Conservation (phyloP, 2,113 vertebrate genomes). For the Sisor rabdophorus region DNA sequence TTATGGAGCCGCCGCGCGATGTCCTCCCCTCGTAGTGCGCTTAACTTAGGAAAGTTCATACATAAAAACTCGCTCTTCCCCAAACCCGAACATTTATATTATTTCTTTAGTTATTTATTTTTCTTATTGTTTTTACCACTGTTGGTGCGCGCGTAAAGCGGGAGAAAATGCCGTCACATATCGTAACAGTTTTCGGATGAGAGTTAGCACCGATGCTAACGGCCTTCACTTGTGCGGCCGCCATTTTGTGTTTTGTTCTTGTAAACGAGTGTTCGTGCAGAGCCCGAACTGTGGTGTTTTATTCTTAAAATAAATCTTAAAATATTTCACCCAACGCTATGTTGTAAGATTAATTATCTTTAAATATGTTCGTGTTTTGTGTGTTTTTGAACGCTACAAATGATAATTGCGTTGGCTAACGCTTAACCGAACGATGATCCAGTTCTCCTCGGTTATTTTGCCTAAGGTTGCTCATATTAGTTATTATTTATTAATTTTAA, state of each 20-base stretch:
- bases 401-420: neutral
- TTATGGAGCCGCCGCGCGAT: neutral
- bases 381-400: neutral
- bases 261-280: slow-evolving; percentile 44
- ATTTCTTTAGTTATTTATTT: neutral
- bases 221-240: slow-evolving; percentile 51
- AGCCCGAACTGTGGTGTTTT: neutral
- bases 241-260: slow-evolving; percentile 81
- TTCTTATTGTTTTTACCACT: neutral
- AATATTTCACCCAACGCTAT: neutral
- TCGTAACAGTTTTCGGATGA: neutral
- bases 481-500: neutral
- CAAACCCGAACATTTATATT: too few species aligned
- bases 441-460: neutral
- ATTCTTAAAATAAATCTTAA: neutral
- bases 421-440: neutral
- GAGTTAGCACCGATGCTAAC: slow-evolving; percentile 23
- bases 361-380: neutral
- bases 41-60: neutral
- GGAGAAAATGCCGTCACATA: neutral
- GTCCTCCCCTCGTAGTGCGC: neutral
- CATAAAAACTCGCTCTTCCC: neutral
- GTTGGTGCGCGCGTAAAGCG: neutral
- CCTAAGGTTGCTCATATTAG: neutral
- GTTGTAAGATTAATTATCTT: neutral